Conservation (phyloP, 2,113 vertebrate species). For the Hippocampus comes region DNA sequence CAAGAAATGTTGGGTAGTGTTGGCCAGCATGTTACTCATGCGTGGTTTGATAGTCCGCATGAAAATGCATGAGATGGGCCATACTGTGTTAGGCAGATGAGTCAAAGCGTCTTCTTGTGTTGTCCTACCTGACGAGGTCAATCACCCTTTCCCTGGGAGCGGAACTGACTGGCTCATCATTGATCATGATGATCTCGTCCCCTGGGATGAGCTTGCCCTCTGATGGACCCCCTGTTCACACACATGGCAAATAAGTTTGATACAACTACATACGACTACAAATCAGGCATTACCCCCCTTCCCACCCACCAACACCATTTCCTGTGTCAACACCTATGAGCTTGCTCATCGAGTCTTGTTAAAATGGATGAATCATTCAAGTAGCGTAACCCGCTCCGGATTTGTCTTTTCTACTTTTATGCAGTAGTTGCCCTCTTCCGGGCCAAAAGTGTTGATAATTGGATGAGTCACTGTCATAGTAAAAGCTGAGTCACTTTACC, state of each 20-base stretch:
- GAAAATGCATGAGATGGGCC: neutral
- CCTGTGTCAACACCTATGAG: conserved; percentile 26
- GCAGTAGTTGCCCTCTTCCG: conserved; percentile 23
- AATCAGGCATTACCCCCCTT: conserved; percentile 12
- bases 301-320: neutral
- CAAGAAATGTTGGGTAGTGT: neutral
- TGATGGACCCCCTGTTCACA: conserved; percentile 87
- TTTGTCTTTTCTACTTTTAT: conserved; percentile 27
- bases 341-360: conserved; percentile 38
- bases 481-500: conserved; percentile 69
- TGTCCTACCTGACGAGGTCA: conserved; percentile 93
- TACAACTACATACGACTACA: conserved; percentile 16
- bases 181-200: conserved; percentile 99
- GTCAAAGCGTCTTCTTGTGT: conserved; percentile 6
- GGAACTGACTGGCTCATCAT: conserved; percentile 91
- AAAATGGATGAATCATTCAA: conserved; percentile 48
- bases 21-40: neutral
- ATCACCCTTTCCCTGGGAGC: conserved; percentile 95
- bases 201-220: conserved; percentile 94
- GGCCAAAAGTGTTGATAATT: conserved; percentile 15
- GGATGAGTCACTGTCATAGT: conserved; percentile 36
- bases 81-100: neutral
- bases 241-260: conserved; percentile 31
- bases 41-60: neutral
- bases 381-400: conserved; percentile 17